Conservation (phyloP, 2,113 vertebrate species). For the Romanogobio albipinnatus region DNA sequence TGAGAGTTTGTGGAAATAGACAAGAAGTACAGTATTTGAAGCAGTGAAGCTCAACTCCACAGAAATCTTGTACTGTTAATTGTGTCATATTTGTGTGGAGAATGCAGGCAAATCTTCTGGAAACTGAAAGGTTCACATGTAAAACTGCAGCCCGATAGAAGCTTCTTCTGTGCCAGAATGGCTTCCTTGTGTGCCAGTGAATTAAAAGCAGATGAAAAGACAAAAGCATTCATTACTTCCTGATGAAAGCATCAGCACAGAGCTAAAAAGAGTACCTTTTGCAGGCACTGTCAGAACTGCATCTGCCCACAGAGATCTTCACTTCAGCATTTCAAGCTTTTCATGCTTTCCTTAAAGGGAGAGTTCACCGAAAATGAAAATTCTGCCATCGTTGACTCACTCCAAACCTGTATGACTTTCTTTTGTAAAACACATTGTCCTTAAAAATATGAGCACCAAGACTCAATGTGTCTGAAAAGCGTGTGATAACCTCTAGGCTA, state of each 20-base stretch:
- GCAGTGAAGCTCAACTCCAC: not conserved
- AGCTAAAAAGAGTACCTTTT: constrained; percentile 35
- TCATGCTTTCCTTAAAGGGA: not conserved
- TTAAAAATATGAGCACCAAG: not conserved
- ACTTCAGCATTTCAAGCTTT: constrained; percentile 7
- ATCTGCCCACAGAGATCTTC: not conserved
- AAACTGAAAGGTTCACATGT: constrained; percentile 10
- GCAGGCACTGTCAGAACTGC: constrained; percentile 25
- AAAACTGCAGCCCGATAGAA: constrained; percentile 24
- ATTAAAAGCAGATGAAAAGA: constrained; percentile 50
- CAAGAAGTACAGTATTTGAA: not conserved
- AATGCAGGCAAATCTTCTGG: not conserved
- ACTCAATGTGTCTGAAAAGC: not conserved
- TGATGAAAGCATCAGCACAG: constrained; percentile 38
- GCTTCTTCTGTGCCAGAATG: not conserved
- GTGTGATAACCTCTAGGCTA: not conserved
- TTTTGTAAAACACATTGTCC: not conserved
- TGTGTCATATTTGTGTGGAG: not conserved
- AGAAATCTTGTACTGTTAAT: constrained; percentile 1
- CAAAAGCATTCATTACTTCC: constrained; percentile 31
- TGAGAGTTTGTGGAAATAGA: not conserved
- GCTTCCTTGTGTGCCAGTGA: constrained; percentile 44
- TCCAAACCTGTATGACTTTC: not conserved
- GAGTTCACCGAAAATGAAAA: not conserved
- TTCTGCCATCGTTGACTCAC: not conserved